Conservation (phyloP, 2,888 invertebrate species). For the Pemphredon lugubris region DNA sequence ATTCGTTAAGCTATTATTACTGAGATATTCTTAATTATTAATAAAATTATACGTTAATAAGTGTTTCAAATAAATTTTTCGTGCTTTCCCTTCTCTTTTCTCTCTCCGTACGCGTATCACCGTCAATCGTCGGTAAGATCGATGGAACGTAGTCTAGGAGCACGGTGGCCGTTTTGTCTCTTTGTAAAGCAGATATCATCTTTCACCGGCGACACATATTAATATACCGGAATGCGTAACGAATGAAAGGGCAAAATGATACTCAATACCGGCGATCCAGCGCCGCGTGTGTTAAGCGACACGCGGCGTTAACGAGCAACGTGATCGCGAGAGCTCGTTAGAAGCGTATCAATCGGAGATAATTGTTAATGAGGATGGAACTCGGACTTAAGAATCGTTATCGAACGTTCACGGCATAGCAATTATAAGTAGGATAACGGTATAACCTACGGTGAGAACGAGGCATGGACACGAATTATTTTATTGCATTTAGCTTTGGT, state of each 20-base stretch:
- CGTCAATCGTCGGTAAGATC: constrained; percentile 59
- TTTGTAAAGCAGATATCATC: constrained; percentile 54
- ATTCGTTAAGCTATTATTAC: too few relatives aligned
- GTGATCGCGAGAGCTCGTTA: constrained; percentile 57
- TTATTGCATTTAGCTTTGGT: constrained; percentile 42
- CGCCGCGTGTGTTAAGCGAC: constrained; percentile 30
- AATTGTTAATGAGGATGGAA: constrained; percentile 59
- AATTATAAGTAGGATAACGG: constrained; percentile 52
- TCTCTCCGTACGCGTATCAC: constrained; percentile 38
- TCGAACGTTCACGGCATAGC: constrained; percentile 31
- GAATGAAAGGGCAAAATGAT: constrained; percentile 52
- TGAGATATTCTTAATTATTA: too few relatives aligned
- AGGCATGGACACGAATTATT: constrained; percentile 1
- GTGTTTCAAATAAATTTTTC: too few relatives aligned
- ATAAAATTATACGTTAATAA: too few relatives aligned
- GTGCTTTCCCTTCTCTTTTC: too few relatives aligned
- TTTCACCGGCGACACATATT: constrained; percentile 51
- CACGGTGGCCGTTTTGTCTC: constrained; percentile 61
- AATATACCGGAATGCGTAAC: constrained; percentile 59
- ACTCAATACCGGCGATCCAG: constrained; percentile 37
- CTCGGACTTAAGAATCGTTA: constrained; percentile 26
- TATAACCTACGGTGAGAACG: constrained; percentile 10
- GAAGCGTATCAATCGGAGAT: constrained; percentile 62
- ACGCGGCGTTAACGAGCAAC: constrained; percentile 58
- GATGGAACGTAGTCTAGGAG: constrained; percentile 43